Evolutionary conservation across 2,113 vertebrate genomes (phyloP), one percentile per base, ranked within the genome.

Genomic region (Gadus chalcogrammus): DNA sequence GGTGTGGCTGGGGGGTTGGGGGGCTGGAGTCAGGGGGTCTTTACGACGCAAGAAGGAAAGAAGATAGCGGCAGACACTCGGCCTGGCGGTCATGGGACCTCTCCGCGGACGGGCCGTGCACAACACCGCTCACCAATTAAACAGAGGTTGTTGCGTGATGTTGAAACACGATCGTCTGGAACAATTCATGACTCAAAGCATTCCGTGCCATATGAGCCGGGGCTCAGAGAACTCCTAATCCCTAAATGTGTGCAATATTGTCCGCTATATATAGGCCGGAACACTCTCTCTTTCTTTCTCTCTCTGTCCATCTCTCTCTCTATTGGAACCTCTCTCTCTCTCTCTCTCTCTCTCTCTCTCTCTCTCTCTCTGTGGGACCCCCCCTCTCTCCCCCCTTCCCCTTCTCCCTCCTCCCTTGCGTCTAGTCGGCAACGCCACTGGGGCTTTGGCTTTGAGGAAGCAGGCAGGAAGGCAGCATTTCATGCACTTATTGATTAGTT

Each of bases 131-230:
- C 88, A 89, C 91, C 93, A 94, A 94, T 92, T 91, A 96, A 90
- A 94, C 89, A 88, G 94, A 94, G 91, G 91, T 93, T 89, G 92
- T 93, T 95, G 94, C 93, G 90, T 92, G 94, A 93, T 96, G 96
- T 95, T 95, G 97, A 97, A 97, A 99, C 92, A 93, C 94, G 96
- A 98, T 96, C 95, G 93, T 92, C 67, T 92, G 94, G 95, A 94
- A 95, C 95, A 97, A 96, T 97, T 95, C 95, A 94, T 95, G 95
- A 99, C 94, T 97, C 96, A 94, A 95, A 95, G 91, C 96, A 98
- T 98, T 98, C 96, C 94, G 79, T 90, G 93, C 91, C 88, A 97
- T 90, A 94, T 94, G 95, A 97, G 94, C 93, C 84, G 74, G 38
- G 80, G 88, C 91, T 92, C 86, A 94, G 94, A 84, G 76, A 84